Evolutionary conservation across 2,113 vertebrate genomes (phyloP), one percentile per base, ranked within the genome.

Genomic region (Paramormyrops kingsleyae): DNA sequence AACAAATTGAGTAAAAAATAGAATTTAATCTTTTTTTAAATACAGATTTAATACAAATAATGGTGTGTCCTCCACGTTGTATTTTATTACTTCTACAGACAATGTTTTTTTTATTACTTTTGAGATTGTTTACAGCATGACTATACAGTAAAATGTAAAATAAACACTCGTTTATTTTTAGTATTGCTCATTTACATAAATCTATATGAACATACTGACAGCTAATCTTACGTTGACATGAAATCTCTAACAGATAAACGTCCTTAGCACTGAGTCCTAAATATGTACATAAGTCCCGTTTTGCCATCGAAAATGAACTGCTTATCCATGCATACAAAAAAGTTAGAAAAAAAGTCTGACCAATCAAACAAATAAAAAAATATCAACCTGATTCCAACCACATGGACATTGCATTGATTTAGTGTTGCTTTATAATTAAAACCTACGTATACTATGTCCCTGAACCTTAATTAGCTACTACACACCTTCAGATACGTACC

Each of bases 1-100:
- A 93, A 93, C 94, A 95, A 95, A 95, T 96, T 94, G 95, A 96
- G 95, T 96, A 96, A 96, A 96, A 96, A 96, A 96, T 96, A 96
- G 95, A 96, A 95, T 96, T 96, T 95, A 96, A 96, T 96, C 93
- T 59, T 59, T 96, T 96, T 96, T 96, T 96, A 96, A 96, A 96
- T 96, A 95, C 93, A 93, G 93, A 95, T 93, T 92, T 96, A 96
- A 96, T 96, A 96, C 95, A 96, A 96, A 96, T 95, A 96, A 95
- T 95, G 94, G 96, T 96, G 95, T 93, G 92, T 94, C 95, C 93
- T 95, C 92, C 93, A 92, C 92, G 95, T 94, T 95, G 91, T 62
- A 91, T 90, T 91, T 88, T 90, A 92, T 95, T 93, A 94, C 92
- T 87, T 87, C 49, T 91, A 74, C 77, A 80, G 47, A 39, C 70